Evolutionary conservation across 2,888 invertebrate species (phyloP).

Genomic region (Tetragnatha montana): DNA sequence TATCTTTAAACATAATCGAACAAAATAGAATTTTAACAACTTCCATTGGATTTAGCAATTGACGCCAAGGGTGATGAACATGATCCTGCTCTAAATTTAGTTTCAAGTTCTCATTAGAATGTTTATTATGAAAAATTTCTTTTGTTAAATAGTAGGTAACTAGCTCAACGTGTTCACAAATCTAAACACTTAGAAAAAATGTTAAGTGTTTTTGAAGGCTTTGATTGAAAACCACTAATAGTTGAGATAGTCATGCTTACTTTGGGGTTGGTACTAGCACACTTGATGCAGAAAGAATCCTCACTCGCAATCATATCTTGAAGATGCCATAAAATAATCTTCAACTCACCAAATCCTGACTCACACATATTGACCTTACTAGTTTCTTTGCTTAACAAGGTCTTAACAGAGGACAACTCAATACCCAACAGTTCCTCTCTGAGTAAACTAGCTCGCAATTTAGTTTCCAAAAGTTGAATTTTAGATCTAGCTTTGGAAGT

Average conservation of each 20-base stretch:
- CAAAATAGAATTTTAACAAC: too few relatives aligned
- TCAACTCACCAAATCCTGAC: conserved; percentile 27
- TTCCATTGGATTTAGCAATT: too few relatives aligned
- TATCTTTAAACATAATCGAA: too few relatives aligned
- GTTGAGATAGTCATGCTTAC: conserved; percentile 13
- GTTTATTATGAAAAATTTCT: too few relatives aligned
- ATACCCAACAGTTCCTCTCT: conserved; percentile 22
- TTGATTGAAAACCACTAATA: not conserved
- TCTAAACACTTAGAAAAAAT: too few relatives aligned
- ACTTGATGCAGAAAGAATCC: not conserved
- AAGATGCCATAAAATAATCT: conserved; percentile 17
- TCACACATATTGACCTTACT: conserved; percentile 17
- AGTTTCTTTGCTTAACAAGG: not conserved
- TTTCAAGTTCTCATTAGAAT: too few relatives aligned
- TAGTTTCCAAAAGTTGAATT: conserved; percentile 12
- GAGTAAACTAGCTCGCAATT: not conserved
- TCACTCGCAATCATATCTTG: conserved; percentile 19
- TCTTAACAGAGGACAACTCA: not conserved
- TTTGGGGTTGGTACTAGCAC: not conserved
- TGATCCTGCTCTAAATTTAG: too few relatives aligned
- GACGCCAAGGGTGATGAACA: too few relatives aligned
- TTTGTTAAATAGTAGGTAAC: too few relatives aligned
- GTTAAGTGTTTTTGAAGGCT: too few relatives aligned
- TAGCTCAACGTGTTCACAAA: too few relatives aligned
- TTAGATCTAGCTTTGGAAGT: conserved; percentile 13